Evolutionary conservation across 2,113 vertebrate genomes (phyloP).

Genomic region (Festucalex cinctus): DNA sequence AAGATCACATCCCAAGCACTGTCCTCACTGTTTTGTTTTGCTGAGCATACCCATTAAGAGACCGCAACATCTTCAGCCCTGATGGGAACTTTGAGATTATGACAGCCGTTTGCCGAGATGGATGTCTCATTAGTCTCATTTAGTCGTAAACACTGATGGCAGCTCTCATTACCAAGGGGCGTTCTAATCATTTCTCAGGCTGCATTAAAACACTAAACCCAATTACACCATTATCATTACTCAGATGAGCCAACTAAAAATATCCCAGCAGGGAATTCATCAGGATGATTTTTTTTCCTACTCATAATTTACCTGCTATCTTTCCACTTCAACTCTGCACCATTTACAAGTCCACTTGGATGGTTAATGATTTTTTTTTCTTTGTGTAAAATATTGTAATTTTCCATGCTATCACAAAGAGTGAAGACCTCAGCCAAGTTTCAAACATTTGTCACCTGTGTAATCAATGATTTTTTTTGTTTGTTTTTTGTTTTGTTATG

Average conservation of each 20-base stretch:
- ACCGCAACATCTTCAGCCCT: constrained; percentile 5
- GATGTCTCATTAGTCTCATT: constrained; percentile 36
- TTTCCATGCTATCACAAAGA: background rate
- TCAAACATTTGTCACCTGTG: background rate
- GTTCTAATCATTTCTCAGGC: constrained; percentile 26
- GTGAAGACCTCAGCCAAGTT: background rate
- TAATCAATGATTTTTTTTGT: background rate
- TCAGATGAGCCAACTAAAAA: constrained; percentile 36
- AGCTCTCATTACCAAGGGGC: constrained; percentile 10
- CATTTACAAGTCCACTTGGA: background rate
- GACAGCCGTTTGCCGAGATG: constrained; percentile 25
- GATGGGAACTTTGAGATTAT: constrained; percentile 16
- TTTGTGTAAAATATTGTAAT: background rate
- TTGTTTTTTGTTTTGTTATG: no score
- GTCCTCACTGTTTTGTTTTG: background rate
- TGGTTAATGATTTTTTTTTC: background rate
- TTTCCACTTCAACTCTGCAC: background rate
- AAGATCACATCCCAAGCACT: background rate
- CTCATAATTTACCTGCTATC: background rate
- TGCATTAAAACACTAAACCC: constrained; percentile 31
- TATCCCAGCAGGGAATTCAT: constrained; percentile 7
- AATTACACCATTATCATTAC: constrained; percentile 26
- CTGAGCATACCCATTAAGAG: background rate
- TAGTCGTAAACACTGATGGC: constrained; percentile 34
- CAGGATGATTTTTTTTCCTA: background rate